Conservation (phyloP, 2,113 vertebrate genomes). For the Arothron firmamentum region DNA sequence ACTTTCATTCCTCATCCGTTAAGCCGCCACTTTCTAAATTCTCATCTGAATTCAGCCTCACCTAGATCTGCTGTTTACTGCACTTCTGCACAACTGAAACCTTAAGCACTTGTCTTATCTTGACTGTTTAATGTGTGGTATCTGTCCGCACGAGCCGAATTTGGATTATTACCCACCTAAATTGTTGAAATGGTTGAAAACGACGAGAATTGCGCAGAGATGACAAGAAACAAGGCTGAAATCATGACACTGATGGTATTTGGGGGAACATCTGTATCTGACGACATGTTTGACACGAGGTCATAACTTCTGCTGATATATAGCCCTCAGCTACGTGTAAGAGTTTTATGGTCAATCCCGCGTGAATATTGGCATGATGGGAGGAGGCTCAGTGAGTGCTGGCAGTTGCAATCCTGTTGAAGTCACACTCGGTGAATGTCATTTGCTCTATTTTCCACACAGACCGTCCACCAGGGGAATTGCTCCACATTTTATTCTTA, state of each 20-base stretch:
- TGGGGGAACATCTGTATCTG: neutral
- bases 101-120: no score
- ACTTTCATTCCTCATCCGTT: neutral
- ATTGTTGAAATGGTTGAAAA: no score
- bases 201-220: no score
- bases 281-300: neutral
- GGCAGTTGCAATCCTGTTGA: constrained; percentile 20
- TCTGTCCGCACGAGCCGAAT: no score
- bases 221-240: neutral
- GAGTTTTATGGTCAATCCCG: neutral
- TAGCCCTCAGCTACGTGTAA: neutral
- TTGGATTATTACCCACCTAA: no score
- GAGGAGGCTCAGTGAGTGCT: constrained; percentile 3
- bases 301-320: neutral
- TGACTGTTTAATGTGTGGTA: no score
- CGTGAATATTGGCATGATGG: neutral
- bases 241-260: neutral
- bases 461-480: constrained; percentile 60
- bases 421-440: constrained; percentile 45
- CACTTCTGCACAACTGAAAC: neutral
- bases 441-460: constrained; percentile 63
- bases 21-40: neutral
- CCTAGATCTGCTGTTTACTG: neutral
- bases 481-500: constrained; percentile 78
- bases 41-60: constrained; percentile 13